These are phyloP conservation scores for Sebastes iracundus DNA, from an alignment of 2,797 vertebrate genomes.

Conservation along the genomic window DNA sequence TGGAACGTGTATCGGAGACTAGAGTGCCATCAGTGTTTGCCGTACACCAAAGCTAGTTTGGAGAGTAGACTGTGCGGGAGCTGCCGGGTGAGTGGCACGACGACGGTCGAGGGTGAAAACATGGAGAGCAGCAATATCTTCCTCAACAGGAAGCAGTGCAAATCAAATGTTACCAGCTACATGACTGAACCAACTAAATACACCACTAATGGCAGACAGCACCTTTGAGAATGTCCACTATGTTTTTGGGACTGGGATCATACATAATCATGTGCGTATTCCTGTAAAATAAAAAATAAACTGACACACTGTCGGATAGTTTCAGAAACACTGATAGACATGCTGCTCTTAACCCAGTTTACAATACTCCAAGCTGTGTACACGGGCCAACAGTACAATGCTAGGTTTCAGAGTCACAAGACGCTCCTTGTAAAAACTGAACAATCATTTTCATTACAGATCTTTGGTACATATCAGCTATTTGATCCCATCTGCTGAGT, in stretches of 20 bases:
- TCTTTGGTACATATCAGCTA: conserved; percentile 84
- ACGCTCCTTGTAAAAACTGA: conserved; percentile 56
- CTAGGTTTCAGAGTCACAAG: conserved; percentile 50
- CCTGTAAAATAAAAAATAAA: conserved; percentile 38
- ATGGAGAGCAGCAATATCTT: conserved; percentile 66
- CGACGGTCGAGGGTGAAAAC: conserved; percentile 52
- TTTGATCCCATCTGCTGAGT: conserved; percentile 56
- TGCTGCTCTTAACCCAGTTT: conserved; percentile 53
- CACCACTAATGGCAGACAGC: conserved; percentile 73
- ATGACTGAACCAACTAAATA: conserved; percentile 65
- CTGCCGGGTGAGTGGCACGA: conserved; percentile 64
- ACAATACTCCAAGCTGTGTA: conserved; percentile 52
- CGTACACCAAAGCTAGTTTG: conserved; percentile 61
- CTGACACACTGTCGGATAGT: conserved; percentile 45
- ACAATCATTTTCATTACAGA: conserved; percentile 69
- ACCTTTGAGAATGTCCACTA: conserved; percentile 56
- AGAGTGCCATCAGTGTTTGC: conserved; percentile 65
- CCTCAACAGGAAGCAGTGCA: conserved; percentile 70
- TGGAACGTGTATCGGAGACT: conserved; percentile 43
- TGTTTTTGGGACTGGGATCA: conserved; percentile 19
- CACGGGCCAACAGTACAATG: conserved; percentile 47
- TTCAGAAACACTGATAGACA: conserved; percentile 60
- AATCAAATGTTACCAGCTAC: conserved; percentile 64
- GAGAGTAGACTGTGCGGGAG: conserved; percentile 67
- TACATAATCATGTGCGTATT: conserved; percentile 30